Percentiles rank a stretch among this genome's conserved stretches.
Conservation (phyloP, 2,888 invertebrate genomes). For the Tenodera sinensis region DNA sequence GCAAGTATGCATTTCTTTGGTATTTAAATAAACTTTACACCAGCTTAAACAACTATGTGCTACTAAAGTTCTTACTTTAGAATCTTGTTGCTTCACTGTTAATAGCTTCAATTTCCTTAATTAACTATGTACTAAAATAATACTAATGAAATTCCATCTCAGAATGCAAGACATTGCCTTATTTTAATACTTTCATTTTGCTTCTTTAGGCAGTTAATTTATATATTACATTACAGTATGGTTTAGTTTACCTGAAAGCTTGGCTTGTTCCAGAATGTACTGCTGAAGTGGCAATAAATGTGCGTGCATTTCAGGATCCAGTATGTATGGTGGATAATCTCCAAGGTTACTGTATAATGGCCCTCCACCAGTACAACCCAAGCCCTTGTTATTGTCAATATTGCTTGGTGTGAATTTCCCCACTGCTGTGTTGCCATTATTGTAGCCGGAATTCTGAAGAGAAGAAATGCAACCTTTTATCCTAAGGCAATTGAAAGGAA, state of each 20-base stretch:
- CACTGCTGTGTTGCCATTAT: conserved; percentile 26
- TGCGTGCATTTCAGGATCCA: conserved; percentile 47
- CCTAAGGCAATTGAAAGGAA: no score
- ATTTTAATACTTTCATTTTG: no score
- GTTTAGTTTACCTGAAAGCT: conserved; percentile 56
- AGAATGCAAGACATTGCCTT: no score
- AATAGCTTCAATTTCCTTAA: no score
- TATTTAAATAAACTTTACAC: no score
- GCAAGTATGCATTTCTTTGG: no score
- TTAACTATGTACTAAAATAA: no score
- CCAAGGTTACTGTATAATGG: conserved; percentile 29
- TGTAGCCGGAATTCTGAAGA: conserved; percentile 23
- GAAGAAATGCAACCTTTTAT: not conserved
- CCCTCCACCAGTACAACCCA: not conserved
- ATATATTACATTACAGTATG: not conserved
- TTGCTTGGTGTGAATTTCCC: conserved; percentile 12
- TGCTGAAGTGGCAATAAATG: conserved; percentile 81
- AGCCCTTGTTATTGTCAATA: conserved; percentile 23
- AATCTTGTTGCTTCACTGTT: no score
- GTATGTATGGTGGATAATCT: conserved; percentile 30
- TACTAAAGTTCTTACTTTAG: no score
- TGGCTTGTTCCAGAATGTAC: conserved; percentile 83
- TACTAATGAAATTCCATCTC: no score
- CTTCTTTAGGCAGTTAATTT: no score
- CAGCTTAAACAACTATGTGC: no score